Percentiles rank a stretch among this genome's conserved stretches.
Evolutionary conservation across 2,113 vertebrate species (phyloP).

Genomic region (Gallinago media): DNA sequence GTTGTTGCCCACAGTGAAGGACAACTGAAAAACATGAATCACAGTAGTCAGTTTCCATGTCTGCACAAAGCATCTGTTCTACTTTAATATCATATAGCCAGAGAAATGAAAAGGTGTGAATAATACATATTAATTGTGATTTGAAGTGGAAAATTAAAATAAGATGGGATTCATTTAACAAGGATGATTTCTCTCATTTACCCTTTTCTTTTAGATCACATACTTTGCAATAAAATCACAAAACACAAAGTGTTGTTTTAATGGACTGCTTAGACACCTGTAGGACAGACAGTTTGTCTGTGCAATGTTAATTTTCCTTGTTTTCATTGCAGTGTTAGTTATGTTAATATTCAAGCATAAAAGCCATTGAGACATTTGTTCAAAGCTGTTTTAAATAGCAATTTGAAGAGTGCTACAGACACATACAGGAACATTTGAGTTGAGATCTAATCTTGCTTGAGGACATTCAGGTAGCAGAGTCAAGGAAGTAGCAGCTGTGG

Average conservation of each 20-base stretch:
- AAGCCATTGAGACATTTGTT: background rate
- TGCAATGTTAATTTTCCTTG: background rate
- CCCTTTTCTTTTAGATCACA: background rate
- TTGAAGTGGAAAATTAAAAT: constrained; percentile 59
- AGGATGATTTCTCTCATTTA: background rate
- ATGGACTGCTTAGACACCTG: background rate
- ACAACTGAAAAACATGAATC: background rate
- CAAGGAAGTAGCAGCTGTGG: background rate
- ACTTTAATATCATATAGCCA: background rate
- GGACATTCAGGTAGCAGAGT: background rate
- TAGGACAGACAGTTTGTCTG: background rate
- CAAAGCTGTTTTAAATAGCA: background rate
- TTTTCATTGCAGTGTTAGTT: background rate
- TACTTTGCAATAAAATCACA: background rate
- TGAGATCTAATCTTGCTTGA: background rate
- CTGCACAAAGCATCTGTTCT: constrained; percentile 3
- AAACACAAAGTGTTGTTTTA: background rate
- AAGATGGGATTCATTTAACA: background rate
- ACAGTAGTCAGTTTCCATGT: background rate
- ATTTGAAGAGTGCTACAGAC: background rate
- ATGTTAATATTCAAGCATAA: background rate
- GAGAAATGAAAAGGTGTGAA: constrained; percentile 31
- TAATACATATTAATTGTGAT: constrained; percentile 17
- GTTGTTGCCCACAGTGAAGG: background rate
- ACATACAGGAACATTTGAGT: background rate